These are phyloP conservation scores for Polyergus mexicanus DNA, from an alignment of 1,140 invertebrate genomes.

Conservation along the genomic window DNA sequence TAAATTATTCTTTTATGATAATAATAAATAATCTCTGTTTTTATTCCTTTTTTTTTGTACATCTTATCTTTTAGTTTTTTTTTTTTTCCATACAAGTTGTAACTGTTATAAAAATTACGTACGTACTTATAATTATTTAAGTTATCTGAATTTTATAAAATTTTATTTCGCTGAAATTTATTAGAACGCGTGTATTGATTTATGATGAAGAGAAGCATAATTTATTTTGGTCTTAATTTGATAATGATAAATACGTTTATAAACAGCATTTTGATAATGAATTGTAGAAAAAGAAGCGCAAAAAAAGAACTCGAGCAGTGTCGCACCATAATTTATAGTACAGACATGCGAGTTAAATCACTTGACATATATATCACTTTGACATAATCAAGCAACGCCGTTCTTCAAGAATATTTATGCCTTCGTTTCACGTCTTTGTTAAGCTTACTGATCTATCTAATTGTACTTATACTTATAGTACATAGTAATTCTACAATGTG, in stretches of 20 bases:
- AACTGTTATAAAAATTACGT: no score
- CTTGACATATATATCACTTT: neutral
- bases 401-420: neutral
- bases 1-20: no score
- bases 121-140: no score
- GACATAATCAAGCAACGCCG: neutral
- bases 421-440: conserved; percentile 2
- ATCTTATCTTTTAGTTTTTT: no score
- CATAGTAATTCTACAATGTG: neutral
- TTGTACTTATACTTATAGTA: neutral
- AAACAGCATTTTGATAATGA: neutral
- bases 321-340: neutral
- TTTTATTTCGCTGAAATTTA: neutral
- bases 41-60: no score
- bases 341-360: neutral
- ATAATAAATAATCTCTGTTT: no score
- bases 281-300: neutral
- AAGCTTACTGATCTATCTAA: conserved; percentile 23
- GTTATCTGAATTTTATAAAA: neutral
- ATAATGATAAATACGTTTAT: conserved; percentile 13
- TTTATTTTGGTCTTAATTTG: neutral
- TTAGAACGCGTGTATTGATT: neutral
- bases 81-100: no score
- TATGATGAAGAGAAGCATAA: neutral
- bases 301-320: neutral